A percentile compares a stretch with the other conserved stretches of the same genome.
phyloP scores from a whole-genome alignment of 1,140 invertebrate genomes.

The Calliphora vicina region DNA sequence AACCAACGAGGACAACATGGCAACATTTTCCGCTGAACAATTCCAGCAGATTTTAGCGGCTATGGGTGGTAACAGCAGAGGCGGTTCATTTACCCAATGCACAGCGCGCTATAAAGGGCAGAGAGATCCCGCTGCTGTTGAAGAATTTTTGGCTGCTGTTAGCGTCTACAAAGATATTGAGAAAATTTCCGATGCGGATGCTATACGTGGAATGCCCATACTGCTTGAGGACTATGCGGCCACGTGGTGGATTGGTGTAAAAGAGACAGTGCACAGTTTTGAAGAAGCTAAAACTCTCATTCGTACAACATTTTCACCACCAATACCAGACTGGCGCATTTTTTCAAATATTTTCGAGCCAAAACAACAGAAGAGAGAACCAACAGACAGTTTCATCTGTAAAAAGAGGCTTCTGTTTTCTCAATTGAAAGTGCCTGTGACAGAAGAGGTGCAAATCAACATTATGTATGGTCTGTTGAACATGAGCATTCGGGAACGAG shows the following conservation, averaged over 20 bases:
- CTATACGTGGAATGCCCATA: slow-evolving; percentile 43
- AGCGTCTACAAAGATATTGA: slow-evolving; percentile 41
- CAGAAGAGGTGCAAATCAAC: not conserved
- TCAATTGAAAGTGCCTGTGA: not conserved
- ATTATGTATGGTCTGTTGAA: not conserved
- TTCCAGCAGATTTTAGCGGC: too few relatives aligned
- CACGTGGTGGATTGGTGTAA: slow-evolving; percentile 46
- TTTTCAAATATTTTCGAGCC: too few relatives aligned
- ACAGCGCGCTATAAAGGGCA: too few relatives aligned
- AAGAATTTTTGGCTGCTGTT: slow-evolving; percentile 37
- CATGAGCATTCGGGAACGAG: not conserved
- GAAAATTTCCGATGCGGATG: slow-evolving; percentile 42
- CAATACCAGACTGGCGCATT: too few relatives aligned
- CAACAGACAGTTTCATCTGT: slow-evolving; percentile 3
- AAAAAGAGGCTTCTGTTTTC: not conserved
- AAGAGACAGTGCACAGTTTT: slow-evolving; percentile 37
- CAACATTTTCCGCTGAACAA: too few relatives aligned
- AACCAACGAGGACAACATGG: too few relatives aligned
- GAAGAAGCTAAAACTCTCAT: slow-evolving; percentile 19
- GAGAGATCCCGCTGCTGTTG: slow-evolving; percentile 33
- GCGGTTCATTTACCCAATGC: too few relatives aligned
- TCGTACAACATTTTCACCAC: not conserved
- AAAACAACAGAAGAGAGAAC: not conserved
- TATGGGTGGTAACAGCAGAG: too few relatives aligned
- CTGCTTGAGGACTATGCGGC: slow-evolving; percentile 43